Base-by-base conservation (phyloP, 2,888 invertebrate genomes). In the Heliconius erato region DNA sequence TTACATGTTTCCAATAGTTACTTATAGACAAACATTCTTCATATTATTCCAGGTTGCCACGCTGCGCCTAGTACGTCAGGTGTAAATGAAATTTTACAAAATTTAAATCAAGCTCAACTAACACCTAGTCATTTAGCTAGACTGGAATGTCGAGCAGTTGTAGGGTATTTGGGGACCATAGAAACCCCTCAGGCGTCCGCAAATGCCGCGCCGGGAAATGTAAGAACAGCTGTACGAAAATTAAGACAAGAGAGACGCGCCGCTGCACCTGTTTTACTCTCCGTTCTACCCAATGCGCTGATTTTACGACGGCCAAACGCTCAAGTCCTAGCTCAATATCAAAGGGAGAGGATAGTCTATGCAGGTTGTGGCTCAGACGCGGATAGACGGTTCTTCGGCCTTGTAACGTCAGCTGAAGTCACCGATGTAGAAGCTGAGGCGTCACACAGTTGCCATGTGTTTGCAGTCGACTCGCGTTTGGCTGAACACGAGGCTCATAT, bases 121-220 rank as follows among this genome's bases (percentile, higher is more conserved):
- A 92, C 91, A 0, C 96, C 92, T 83, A 96, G 89, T 91, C 96
- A 94, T 65, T 90, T 89, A 0, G 91, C 94, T 0, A 95, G 97
- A 0, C 96, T 98, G 14, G 98, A 98, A 85, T 98, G 98, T 89
- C 97, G 98, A 87, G 98, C 98, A 0, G 97, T 99, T 3, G 98
- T 99, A 1, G 99, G 99, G 1, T 99, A 99, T 92, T 96, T 99
- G 76, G 99, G 99, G 35, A 99, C 99, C 2, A 99, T 99, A 85
- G 99, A 99, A 94, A 99, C 99, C 96, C 99, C 99, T 0, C 98
- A 98, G 91, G 98, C 98, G 86, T 96, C 98, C 71, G 96, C 97
- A 79, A 97, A 97, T 74, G 97, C 97, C 68, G 97, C 98, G 23
- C 97, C 98, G 81, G 97, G 97, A 91, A 97, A 98, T 28, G 97